Base-by-base conservation (phyloP, 2,113 vertebrate genomes). In the Oncorhynchus masou region DNA sequence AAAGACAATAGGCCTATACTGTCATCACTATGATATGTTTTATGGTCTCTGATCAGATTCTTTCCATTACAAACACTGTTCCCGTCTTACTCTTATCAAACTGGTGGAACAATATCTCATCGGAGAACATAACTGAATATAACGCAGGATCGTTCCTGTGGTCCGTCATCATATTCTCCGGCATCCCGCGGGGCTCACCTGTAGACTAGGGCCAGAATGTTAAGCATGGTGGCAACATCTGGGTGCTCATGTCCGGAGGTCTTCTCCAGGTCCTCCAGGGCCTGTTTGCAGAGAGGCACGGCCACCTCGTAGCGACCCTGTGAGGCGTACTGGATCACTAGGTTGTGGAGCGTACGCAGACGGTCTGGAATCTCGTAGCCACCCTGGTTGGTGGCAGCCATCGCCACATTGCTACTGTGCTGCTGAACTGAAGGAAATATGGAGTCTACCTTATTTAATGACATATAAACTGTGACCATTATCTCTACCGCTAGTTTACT, bases 291-390 rank as follows among this genome's bases (percentile, higher is more conserved):
- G 85, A 99, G 96, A 0, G 98, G 98, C 70, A 99, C 98, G 0
- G 97, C 98, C 83, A 99, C 98, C 88, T 99, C 98, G 0, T 99
- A 99, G 70, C 98, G 87, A 22, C 97, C 97, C 89, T 99, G 98
- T 0, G 98, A 99, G n/a, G 98, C 98, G 0, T 99, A 99, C 95
- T 99, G 98, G 90, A 99, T 99, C 83, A 99, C 98, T 80, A 99
- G 93, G 87, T 99, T 99, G 90, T 99, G 97, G 31, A 99, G 95
- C 5, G 98, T 99, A 77, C 98, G 93, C 84, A 99, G 92, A 1
- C 98, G 92, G 3, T 96, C 98, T 0, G 98, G 98, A 88, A 99
- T 98, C 94, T 99, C 98, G 4, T 99, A 99, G 59, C 98, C 97
- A 0, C 98, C 97, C 90, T 99, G 97, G 39, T 45, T 12, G 39